These are phyloP conservation scores for Drosophila pegasa DNA, from an alignment of 2,888 invertebrate genomes.

Conservation along the genomic window DNA sequence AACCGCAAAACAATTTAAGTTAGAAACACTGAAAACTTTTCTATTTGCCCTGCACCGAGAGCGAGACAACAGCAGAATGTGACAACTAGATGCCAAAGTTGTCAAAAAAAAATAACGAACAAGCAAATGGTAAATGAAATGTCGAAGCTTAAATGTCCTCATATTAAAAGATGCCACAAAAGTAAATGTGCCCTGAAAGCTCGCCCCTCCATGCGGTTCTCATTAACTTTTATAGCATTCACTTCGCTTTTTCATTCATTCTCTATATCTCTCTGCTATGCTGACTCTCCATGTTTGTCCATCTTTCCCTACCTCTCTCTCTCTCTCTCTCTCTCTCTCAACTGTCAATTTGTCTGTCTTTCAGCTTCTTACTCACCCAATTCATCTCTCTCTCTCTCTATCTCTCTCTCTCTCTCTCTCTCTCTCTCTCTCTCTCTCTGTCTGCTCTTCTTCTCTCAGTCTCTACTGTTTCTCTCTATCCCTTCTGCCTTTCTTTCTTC, in stretches of 20 bases:
- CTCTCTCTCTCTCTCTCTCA: neutral
- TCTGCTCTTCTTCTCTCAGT: neutral
- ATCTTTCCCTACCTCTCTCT: too few species aligned
- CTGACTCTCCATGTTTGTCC: neutral
- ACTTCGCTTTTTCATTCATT: too few species aligned
- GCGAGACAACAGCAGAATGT: conserved; percentile 37
- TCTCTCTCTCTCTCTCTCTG: neutral
- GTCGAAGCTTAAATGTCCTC: conserved; percentile 16
- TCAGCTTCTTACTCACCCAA: too few species aligned
- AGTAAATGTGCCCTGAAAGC: neutral
- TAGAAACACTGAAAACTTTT: conserved; percentile 74
- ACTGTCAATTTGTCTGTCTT: neutral
- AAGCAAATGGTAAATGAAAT: neutral
- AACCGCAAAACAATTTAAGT: conserved; percentile 81
- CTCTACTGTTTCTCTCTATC: neutral
- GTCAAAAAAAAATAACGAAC: conserved; percentile 14
- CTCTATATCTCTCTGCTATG: too few species aligned
- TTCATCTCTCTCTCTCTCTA: neutral
- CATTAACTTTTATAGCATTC: neutral
- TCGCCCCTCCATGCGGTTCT: too few species aligned
- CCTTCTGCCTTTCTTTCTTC: too few species aligned
- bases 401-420: neutral
- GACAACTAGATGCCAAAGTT: conserved; percentile 53
- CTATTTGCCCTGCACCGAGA: conserved; percentile 62
- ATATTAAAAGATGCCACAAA: neutral